A percentile compares a stretch with the other conserved stretches of the same genome.
These are phyloP conservation scores for Furcula furcula DNA, from an alignment of 2,888 invertebrate genomes.

Conservation along the genomic window DNA sequence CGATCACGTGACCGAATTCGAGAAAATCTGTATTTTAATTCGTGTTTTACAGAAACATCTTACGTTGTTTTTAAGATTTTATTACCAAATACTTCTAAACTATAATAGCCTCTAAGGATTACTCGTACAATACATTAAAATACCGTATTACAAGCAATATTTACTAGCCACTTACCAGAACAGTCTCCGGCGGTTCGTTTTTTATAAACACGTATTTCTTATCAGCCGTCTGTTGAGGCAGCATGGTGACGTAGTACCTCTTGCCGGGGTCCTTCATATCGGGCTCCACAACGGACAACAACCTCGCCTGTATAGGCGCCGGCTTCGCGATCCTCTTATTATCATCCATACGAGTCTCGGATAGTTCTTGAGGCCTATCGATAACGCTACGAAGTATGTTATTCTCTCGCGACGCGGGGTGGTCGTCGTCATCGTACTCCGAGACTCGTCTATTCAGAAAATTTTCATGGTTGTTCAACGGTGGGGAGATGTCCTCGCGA, in stretches of 20 bases:
- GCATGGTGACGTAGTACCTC: slow-evolving; percentile 58
- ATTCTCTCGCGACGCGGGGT: slow-evolving; percentile 46
- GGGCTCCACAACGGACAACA: slow-evolving; percentile 59
- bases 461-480: slow-evolving; percentile 58
- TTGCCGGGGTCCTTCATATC: slow-evolving; percentile 61
- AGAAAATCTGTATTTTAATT: too few relatives aligned
- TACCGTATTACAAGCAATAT: too few relatives aligned
- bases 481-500: slow-evolving; percentile 51
- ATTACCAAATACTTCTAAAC: too few relatives aligned
- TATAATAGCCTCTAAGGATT: too few relatives aligned
- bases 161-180: slow-evolving; percentile 59
- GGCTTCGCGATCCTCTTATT: slow-evolving; percentile 66
- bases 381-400: slow-evolving; percentile 47
- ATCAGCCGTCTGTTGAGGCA: slow-evolving; percentile 73
- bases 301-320: slow-evolving; percentile 63
- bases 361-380: slow-evolving; percentile 55
- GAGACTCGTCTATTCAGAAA: slow-evolving; percentile 64
- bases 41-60: too few relatives aligned
- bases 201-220: slow-evolving; percentile 86
- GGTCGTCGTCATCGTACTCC: slow-evolving; percentile 71
- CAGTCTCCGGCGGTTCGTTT: slow-evolving; percentile 78
- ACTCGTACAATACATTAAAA: too few relatives aligned
- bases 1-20: too few relatives aligned
- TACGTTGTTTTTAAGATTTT: too few relatives aligned
- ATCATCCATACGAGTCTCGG: slow-evolving; percentile 59